Evolutionary conservation across 2,888 invertebrate genomes (phyloP), one percentile per base, ranked within the genome.

Genomic region (Poecilus cupreus): DNA sequence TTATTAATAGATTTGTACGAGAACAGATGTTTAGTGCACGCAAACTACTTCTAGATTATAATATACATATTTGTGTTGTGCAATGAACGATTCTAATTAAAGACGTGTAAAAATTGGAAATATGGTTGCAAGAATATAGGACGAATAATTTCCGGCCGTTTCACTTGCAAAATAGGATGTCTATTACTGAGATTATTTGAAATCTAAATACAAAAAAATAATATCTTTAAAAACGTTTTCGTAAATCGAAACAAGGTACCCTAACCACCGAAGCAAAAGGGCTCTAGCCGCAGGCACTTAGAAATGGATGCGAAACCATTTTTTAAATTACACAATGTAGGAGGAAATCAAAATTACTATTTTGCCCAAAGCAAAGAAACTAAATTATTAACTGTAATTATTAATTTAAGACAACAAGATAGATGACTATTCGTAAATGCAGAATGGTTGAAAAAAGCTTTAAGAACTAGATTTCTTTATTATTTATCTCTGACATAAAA

Each of bases 81-180:
- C n/a, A 43, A 43, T 43, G n/a, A 51, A 51, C 18, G 51, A 51
- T 51, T 51, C 16, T 51, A 43, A 43, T 43, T 43, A 43, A 43
- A 43, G 43, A 43, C 43, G 8, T 13, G 20, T 51, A 51, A 51
- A 51, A 51, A 51, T 4, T 51, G 8, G 1, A 51, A 51, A 51
- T 51, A 51, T 10, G 51, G 6, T 51, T 51, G 20, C 43, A 43
- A 11, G 60, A 4, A 68, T 68, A 68, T 68, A 68, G 64, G 64
- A 18, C 64, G 64, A 68, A 16, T 32, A 51, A 68, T 68, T 68
- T 68, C 64, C 64, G 64, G 18, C 37, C 4, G 16, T 68, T 32
- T 37, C 16, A 68, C 64, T 68, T 68, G 64, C 64, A 37, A 68
- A 24, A 60, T 68, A 32, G 64, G 64, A 68, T 68, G 64, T 68